phyloP scores from a whole-genome alignment of 1,140 invertebrate species.

The Hydropsyche tenuis region DNA sequence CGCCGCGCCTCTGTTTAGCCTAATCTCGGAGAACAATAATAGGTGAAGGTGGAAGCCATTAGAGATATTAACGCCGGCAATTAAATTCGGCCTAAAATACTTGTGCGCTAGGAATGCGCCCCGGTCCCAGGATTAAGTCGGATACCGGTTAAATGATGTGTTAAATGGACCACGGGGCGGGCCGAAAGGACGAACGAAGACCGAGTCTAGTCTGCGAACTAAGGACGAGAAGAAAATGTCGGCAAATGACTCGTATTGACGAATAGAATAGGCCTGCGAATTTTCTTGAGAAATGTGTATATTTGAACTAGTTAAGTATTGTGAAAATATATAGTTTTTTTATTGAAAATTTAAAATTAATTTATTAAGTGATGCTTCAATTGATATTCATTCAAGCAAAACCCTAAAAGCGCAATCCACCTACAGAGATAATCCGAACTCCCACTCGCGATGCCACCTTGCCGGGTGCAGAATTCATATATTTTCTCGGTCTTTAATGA shows the following conservation, averaged over 20 bases:
- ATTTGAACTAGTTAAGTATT: too few relatives aligned
- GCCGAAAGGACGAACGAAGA: too few relatives aligned
- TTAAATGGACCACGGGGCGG: conserved; percentile 30
- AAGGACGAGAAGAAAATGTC: too few relatives aligned
- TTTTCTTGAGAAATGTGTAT: too few relatives aligned
- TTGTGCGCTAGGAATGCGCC: conserved; percentile 37
- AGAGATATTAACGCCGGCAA: conserved; percentile 44
- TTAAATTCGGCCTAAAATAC: conserved; percentile 44
- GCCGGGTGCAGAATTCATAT: conserved; percentile 14
- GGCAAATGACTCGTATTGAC: too few relatives aligned
- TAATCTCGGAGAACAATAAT: conserved; percentile 44
- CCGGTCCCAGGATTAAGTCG: conserved; percentile 33
- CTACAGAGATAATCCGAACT: not conserved
- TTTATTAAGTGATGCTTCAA: too few relatives aligned
- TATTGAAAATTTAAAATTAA: too few relatives aligned
- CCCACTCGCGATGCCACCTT: not conserved
- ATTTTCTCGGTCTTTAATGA: conserved; percentile 41
- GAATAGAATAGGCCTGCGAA: too few relatives aligned
- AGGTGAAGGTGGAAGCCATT: conserved; percentile 42
- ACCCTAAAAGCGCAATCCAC: too few relatives aligned
- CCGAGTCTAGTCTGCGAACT: too few relatives aligned
- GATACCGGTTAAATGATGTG: conserved; percentile 44
- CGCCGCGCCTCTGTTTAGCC: conserved; percentile 31
- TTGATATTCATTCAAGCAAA: too few relatives aligned
- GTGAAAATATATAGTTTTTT: too few relatives aligned